A percentile compares a stretch with the other conserved stretches of the same genome.
phyloP scores from a whole-genome alignment of 2,797 vertebrate species.

The Acipenser transmontanus region DNA sequence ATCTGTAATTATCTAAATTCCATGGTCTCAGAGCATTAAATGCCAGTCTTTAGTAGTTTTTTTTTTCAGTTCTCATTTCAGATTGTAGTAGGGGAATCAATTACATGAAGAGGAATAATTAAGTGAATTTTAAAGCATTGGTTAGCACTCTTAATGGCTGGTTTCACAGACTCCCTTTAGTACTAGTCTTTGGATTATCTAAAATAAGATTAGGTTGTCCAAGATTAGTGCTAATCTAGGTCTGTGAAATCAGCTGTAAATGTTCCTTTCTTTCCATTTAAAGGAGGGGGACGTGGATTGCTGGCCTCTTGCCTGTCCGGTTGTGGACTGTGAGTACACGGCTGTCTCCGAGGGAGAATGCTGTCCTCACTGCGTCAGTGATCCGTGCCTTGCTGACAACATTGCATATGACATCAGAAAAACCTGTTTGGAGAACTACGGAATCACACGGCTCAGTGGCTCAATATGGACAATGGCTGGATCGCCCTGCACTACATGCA shows the following conservation, averaged over 20 bases:
- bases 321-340: slow-evolving; percentile 74
- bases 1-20: no score
- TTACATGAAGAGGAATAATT: no score
- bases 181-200: neutral
- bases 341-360: slow-evolving; percentile 80
- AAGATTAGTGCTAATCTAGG: no score
- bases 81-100: no score
- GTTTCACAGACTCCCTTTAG: no score
- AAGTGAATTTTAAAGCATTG: no score
- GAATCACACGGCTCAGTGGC: slow-evolving; percentile 71
- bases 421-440: slow-evolving; percentile 77
- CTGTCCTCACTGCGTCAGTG: slow-evolving; percentile 80
- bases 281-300: slow-evolving; percentile 91
- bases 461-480: slow-evolving; percentile 79
- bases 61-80: no score
- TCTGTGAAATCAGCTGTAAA: no score
- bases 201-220: neutral
- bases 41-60: no score
- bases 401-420: slow-evolving; percentile 77
- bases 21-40: no score
- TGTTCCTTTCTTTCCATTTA: neutral
- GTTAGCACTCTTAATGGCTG: no score
- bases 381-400: slow-evolving; percentile 82
- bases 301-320: slow-evolving; percentile 79
- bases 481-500: slow-evolving; percentile 84